Evolutionary conservation across 2,797 vertebrate species (phyloP).

Genomic region (Iguana delicatissima): DNA sequence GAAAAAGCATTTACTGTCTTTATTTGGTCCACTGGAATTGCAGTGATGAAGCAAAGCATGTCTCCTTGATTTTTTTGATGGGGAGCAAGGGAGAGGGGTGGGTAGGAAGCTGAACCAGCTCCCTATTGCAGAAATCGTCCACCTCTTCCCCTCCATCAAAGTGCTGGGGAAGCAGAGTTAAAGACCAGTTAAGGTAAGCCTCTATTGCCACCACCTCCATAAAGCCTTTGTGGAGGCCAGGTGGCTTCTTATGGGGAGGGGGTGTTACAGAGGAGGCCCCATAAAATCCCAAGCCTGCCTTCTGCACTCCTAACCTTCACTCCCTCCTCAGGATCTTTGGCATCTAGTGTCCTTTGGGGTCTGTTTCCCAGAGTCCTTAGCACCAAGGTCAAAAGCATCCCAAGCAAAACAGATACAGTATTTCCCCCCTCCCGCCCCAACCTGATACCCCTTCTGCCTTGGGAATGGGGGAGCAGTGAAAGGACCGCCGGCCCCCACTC

Average conservation of each 20-base stretch:
- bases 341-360: slow-evolving; percentile 75
- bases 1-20: not conserved
- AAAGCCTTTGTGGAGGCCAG: not conserved
- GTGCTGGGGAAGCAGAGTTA: slow-evolving; percentile 17
- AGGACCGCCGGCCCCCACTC: not conserved
- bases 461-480: not conserved
- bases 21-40: slow-evolving; percentile 26
- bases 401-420: slow-evolving; percentile 32
- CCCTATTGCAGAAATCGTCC: not conserved
- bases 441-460: not conserved
- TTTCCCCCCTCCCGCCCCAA: not conserved
- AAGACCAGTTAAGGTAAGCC: not conserved
- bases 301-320: not conserved
- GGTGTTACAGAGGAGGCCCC: not conserved
- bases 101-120: not conserved
- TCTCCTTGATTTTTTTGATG: not conserved
- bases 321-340: slow-evolving; percentile 53
- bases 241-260: not conserved
- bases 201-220: not conserved
- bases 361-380: slow-evolving; percentile 64
- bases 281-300: not conserved
- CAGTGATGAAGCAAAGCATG: not conserved
- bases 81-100: not conserved
- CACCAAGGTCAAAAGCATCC: slow-evolving; percentile 55
- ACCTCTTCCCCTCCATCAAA: slow-evolving; percentile 15